Evolutionary conservation across 2,113 vertebrate genomes (phyloP), one percentile per base, ranked within the genome.

Genomic region (Aleadryas rufinucha): DNA sequence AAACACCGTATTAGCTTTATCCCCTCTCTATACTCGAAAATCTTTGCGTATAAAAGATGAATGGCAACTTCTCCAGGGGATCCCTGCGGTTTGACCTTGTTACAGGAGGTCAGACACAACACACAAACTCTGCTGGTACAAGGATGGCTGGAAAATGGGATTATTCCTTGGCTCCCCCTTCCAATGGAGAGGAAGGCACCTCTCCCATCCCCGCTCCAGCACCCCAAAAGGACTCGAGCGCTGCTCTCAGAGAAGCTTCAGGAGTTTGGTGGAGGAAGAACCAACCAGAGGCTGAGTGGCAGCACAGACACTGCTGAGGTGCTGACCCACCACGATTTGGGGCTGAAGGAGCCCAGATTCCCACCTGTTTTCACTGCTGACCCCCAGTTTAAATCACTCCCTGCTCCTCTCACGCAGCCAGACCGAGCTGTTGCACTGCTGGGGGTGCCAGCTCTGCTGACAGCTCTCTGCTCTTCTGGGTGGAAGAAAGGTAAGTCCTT

Each of bases 11-110:
- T 97, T 96, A 95, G 95, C 93, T 96, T 98, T 94, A 97, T 93
- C 95, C 94, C 68, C 69, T 85, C 91, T 96, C 96, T 95, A 89
- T 95, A 95, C 97, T 97, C 59, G 97, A 96, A 97, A 97, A 97
- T 96, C 97, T 97, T 94, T 89, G 92, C 78, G 52, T 97, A 68
- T 97, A 87, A 97, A 97, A 97, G 97, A 97, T 90, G 90, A 94
- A 96, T 97, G 91, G 84, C 66, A 39, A 33, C 61, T 90, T 86
- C 96, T 94, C 92, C 64, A 15, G 72, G 93, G 96, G 96, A 95
- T 87, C 69, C 52, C 61, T 60, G 39, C 26, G 89, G 97, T 91
- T 94, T 96, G 93, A 94, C 96, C 97, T 89, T 42, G 27, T 84
- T 74, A 59, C 77, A 12, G 50, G 72, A 75, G 97, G 97, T 95